Evolutionary conservation across 2,113 vertebrate genomes (phyloP).

Genomic region (Microtus montanus): DNA sequence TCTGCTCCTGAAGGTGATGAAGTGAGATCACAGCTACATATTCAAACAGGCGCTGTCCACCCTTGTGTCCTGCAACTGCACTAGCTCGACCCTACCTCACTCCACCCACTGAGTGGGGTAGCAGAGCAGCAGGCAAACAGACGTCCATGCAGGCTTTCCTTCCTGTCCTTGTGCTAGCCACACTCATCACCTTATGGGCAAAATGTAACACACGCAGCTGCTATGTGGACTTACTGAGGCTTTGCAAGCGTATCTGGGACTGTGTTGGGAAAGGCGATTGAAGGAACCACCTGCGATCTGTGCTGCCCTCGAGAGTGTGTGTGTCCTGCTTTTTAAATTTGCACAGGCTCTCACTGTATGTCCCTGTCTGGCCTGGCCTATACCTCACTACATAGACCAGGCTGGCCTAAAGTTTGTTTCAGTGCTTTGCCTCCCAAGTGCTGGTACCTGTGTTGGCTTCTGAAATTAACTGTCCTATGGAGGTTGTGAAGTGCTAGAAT

Average conservation of each 20-base stretch:
- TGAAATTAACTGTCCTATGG: not conserved
- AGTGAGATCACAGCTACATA: accelerated
- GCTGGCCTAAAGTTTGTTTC: not conserved
- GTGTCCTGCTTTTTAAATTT: not conserved
- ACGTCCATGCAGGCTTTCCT: accelerated
- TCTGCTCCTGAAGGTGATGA: not conserved
- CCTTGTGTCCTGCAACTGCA: accelerated
- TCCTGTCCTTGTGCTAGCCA: not conserved
- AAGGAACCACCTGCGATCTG: not conserved
- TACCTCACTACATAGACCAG: not conserved
- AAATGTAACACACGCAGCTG: not conserved
- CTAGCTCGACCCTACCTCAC: accelerated
- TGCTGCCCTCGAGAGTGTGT: not conserved
- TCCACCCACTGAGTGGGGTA: accelerated
- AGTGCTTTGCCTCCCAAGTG: too few relatives aligned
- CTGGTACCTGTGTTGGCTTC: not conserved
- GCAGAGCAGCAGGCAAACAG: accelerated
- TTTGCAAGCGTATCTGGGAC: not conserved
- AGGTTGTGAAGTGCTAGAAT: not conserved
- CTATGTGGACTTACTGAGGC: not conserved
- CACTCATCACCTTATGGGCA: not conserved
- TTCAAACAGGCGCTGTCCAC: not conserved
- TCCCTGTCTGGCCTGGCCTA: not conserved
- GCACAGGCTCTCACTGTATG: not conserved
- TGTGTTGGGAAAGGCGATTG: accelerated